Evolutionary conservation across 2,113 vertebrate species (phyloP).

Genomic region (Hemibagrus wyckioides): DNA sequence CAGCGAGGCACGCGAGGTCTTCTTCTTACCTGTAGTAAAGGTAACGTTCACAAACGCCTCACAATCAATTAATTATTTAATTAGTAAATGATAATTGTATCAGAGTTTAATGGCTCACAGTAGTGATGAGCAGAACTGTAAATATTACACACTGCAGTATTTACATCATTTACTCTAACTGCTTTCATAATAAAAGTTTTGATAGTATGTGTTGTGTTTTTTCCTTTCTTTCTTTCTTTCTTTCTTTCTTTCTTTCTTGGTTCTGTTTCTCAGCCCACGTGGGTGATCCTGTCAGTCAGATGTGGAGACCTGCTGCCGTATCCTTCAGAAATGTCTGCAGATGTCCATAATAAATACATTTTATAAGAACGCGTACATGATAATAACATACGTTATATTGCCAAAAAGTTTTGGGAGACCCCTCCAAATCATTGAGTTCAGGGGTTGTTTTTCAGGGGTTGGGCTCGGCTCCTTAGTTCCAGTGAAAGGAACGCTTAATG

Average conservation of each 20-base stretch:
- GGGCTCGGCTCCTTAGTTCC: too few species aligned
- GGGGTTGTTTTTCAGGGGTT: too few species aligned
- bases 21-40: conserved; percentile 96
- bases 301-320: conserved; percentile 98
- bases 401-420: too few species aligned
- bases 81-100: not conserved
- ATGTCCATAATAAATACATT: too few species aligned
- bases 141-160: not conserved
- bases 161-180: not conserved
- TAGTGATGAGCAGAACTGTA: not conserved
- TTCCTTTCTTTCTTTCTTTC: too few species aligned
- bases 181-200: not conserved
- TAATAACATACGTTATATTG: too few species aligned
- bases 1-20: conserved; percentile 94
- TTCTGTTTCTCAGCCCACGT: conserved; percentile 86
- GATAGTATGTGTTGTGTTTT: not conserved
- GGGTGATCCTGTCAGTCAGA: conserved; percentile 91
- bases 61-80: not conserved
- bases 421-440: too few species aligned
- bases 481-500: too few species aligned
- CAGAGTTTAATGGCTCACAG: not conserved
- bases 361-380: not conserved
- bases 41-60: conserved; percentile 62
- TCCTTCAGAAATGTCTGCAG: conserved; percentile 75
- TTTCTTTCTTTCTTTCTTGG: conserved; percentile 43